Evolutionary conservation across 2,113 vertebrate genomes (phyloP).

Genomic region (Scytalopus superciliaris): DNA sequence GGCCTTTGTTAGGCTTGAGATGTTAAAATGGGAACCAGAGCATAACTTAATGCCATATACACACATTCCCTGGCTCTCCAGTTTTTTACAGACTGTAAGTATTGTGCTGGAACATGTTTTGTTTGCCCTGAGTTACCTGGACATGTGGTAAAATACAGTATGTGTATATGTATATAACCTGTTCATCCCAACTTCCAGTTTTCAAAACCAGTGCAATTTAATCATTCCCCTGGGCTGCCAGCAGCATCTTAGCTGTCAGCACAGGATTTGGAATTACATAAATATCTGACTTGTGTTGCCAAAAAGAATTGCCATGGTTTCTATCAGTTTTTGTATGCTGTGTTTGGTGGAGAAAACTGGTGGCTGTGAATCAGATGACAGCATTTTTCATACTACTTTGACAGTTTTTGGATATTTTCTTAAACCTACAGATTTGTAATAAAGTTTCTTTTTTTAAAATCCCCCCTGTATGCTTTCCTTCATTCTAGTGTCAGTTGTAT

Average conservation of each 20-base stretch:
- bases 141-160: neutral
- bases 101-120: neutral
- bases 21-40: neutral
- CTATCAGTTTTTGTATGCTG: conserved; percentile 12
- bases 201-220: neutral
- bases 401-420: conserved; percentile 55
- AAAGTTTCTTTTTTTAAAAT: conserved; percentile 9
- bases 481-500: neutral
- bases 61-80: neutral
- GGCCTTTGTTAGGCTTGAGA: neutral
- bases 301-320: neutral
- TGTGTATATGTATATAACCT: neutral
- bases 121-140: neutral
- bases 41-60: neutral
- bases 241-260: neutral
- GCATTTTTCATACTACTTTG: conserved; percentile 49
- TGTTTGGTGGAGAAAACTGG: conserved; percentile 21
- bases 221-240: neutral
- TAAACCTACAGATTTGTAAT: conserved; percentile 59
- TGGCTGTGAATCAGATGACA: conserved; percentile 19
- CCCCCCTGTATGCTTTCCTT: neutral
- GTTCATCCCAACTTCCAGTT: neutral
- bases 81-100: neutral
- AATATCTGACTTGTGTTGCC: neutral
- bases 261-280: neutral